These are phyloP conservation scores for Heteractis magnifica DNA, from an alignment of 92 coral and sea anemone species.

Conservation along the genomic window DNA sequence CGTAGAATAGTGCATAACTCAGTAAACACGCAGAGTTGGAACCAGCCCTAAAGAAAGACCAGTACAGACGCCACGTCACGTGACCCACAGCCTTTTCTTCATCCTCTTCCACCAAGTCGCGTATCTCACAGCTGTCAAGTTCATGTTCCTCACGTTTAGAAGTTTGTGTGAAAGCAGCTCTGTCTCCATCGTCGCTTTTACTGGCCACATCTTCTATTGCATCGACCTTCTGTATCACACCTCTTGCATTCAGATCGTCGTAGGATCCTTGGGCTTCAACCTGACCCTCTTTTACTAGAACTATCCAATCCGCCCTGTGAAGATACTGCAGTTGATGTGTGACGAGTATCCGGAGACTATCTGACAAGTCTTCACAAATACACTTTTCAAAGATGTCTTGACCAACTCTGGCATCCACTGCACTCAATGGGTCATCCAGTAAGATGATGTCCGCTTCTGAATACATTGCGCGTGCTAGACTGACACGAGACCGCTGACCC, in stretches of 20 bases:
- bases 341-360: neutral
- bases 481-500: slow-evolving; percentile 33
- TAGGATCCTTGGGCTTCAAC: slow-evolving; percentile 15
- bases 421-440: slow-evolving; percentile 31
- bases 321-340: slow-evolving; percentile 27
- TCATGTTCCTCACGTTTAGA: neutral
- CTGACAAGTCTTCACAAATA: slow-evolving; percentile 17
- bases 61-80: slow-evolving; percentile 7
- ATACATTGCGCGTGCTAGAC: slow-evolving; percentile 30
- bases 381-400: slow-evolving; percentile 31
- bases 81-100: neutral
- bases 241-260: slow-evolving; percentile 12
- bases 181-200: neutral
- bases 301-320: neutral
- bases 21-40: neutral
- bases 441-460: slow-evolving; percentile 18
- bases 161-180: neutral
- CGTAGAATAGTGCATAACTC: neutral
- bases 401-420: slow-evolving; percentile 25
- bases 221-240: neutral
- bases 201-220: neutral
- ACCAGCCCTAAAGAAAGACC: slow-evolving; percentile 4
- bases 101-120: neutral
- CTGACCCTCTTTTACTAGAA: slow-evolving; percentile 4
- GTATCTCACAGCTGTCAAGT: neutral